Evolutionary conservation across 2,113 vertebrate genomes (phyloP).

Genomic region (Brachypteracias leptosomus): DNA sequence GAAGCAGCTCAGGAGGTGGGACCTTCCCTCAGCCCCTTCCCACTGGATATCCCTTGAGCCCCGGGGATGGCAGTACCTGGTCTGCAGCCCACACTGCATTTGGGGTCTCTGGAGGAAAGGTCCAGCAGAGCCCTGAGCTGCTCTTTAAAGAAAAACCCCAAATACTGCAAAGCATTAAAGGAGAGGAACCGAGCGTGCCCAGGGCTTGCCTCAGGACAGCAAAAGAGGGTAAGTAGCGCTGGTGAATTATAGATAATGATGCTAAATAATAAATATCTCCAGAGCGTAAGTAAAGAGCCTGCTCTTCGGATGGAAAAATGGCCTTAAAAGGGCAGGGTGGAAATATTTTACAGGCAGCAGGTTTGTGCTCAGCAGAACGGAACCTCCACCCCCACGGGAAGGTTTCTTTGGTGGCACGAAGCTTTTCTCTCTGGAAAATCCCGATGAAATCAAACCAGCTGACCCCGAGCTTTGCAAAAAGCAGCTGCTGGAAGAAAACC

Average conservation of each 20-base stretch:
- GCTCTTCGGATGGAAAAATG: neutral
- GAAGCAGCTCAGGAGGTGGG: too few relatives aligned
- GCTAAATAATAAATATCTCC: conserved; percentile 34
- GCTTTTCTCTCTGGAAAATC: neutral
- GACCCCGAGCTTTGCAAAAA: neutral
- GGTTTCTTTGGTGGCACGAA: neutral
- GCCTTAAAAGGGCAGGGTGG: neutral
- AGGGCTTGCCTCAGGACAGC: neutral
- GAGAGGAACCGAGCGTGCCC: neutral
- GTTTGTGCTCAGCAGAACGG: neutral
- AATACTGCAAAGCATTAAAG: neutral
- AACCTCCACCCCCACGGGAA: fast-evolving
- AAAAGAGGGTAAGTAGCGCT: neutral
- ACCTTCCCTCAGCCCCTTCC: neutral
- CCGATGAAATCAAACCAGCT: neutral
- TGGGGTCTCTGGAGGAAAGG: neutral
- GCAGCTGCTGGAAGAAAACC: neutral
- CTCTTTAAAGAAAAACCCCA: neutral
- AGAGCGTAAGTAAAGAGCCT: neutral
- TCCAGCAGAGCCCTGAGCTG: neutral
- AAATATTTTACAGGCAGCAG: fast-evolving
- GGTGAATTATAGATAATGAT: conserved; percentile 7
- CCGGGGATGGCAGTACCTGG: fast-evolving
- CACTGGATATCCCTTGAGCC: too few relatives aligned
- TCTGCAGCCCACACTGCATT: neutral